Base-by-base conservation (phyloP, 2,888 invertebrate genomes). In the Brassicogethes aeneus region DNA sequence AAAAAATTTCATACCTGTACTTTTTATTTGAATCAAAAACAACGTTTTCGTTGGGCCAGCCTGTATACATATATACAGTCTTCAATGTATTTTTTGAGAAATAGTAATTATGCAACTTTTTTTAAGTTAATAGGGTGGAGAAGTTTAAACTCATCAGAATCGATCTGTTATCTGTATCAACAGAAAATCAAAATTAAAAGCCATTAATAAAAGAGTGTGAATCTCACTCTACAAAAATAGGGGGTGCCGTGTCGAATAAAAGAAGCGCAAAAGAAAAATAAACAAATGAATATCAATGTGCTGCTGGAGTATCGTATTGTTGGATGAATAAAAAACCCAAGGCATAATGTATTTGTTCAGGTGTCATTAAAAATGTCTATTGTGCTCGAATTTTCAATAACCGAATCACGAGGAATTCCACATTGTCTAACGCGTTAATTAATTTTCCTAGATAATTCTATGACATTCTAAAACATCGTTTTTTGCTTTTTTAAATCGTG, bases 281-380 rank as follows among this genome's bases (percentile, higher is more conserved):
- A 46, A 46, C 43, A 46, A 46, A 43, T 43, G 46, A 46, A 43
- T 44, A 46, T 39, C 42, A 43, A 43, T 44, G 42, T 46, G 46
- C 44, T 46, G 46, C 44, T 43, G 47, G 44, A 43, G 47, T 42
- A 37, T 14, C 17, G 39, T 40, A 43, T 45, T 46, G 45, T 50
- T 36, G 36, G 39, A 31, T 41, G 36, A 42, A 50, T 44, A 48
- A 48, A 46, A 47, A 50, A 51, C 23, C 5, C 43, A 50, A 51
- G 47, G 45, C 50, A 45, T 43, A 46, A 35, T 40, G 44, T 54
- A 53, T 54, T 54, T 54, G 50, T 53, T 51, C 54, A 54, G 54
- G 54, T 54, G 54, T 45, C 49, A 49, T 49, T 50, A 50, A 49
- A 51, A 48, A 44, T 45, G 42, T 44, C 44, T 44, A 50, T 47